Evolutionary conservation across 2,888 invertebrate genomes (phyloP).

Genomic region (Lysandra bellargus): DNA sequence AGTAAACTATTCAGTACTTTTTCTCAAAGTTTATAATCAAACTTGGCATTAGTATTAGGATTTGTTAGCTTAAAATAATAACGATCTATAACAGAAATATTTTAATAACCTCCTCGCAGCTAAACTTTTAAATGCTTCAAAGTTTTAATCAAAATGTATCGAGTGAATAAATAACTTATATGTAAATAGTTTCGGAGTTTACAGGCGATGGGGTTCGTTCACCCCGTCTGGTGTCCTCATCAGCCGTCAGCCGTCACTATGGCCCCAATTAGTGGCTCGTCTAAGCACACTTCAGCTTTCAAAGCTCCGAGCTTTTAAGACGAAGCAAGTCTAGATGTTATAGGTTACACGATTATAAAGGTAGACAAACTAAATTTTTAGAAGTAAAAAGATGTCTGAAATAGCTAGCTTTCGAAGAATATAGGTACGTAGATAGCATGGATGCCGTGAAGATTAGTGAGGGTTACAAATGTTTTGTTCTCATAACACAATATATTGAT

Average conservation of each 20-base stretch:
- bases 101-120: neutral
- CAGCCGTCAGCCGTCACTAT: neutral
- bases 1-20: neutral
- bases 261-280: constrained; percentile 22
- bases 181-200: constrained; percentile 13
- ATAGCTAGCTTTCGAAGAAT: too few species aligned
- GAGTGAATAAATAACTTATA: neutral
- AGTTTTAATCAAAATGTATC: constrained; percentile 9
- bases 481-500: too few species aligned
- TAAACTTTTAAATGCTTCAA: neutral
- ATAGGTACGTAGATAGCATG: too few species aligned
- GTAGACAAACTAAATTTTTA: neutral
- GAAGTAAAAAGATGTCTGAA: too few species aligned
- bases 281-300: neutral
- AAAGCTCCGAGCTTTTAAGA: constrained; percentile 7
- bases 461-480: too few species aligned
- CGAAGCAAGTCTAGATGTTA: neutral
- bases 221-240: constrained; percentile 13
- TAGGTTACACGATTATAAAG: neutral
- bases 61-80: neutral
- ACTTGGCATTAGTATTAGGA: neutral
- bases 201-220: neutral
- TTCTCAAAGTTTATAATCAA: neutral
- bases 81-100: neutral
- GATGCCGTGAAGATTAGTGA: too few species aligned